phyloP scores from a whole-genome alignment of 2,888 invertebrate genomes.

The Belgica antarctica region DNA sequence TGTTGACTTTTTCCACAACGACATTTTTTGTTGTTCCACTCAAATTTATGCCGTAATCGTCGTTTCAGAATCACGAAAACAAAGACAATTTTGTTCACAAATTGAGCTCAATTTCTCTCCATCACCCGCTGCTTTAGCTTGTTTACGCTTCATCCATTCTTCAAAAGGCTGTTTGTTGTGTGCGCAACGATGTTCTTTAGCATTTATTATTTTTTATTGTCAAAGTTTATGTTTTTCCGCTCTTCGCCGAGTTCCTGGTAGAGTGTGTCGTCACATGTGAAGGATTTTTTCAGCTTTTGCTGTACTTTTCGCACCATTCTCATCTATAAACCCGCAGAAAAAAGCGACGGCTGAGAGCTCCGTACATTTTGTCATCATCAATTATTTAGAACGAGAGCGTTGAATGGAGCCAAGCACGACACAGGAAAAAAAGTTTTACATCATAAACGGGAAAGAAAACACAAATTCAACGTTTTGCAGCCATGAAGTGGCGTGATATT shows the following conservation, averaged over 20 bases:
- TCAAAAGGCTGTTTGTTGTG: background rate
- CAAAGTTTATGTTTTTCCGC: conserved; percentile 40
- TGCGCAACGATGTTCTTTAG: conserved; percentile 5
- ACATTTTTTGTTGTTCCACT: too few species aligned
- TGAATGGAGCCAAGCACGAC: background rate
- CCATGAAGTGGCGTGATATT: conserved; percentile 27
- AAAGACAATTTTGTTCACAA: background rate
- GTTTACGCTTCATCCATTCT: conserved; percentile 5
- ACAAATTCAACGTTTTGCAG: conserved; percentile 18
- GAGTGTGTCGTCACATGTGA: background rate
- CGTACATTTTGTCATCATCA: conserved; percentile 41
- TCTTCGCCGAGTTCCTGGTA: background rate
- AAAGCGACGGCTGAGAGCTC: conserved; percentile 3
- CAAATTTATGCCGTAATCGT: too few species aligned
- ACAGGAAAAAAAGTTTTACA: background rate
- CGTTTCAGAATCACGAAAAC: too few species aligned
- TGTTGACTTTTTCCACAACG: too few species aligned
- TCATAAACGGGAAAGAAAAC: background rate
- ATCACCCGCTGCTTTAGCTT: background rate
- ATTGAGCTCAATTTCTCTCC: conserved; percentile 4
- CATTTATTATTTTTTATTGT: conserved; percentile 44
- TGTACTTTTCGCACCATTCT: too few species aligned
- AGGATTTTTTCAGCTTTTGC: background rate
- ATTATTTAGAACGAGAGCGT: conserved; percentile 30
- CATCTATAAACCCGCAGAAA: background rate